phyloP scores from a whole-genome alignment of 1,140 invertebrate genomes.

The Eulimnadia texana region DNA sequence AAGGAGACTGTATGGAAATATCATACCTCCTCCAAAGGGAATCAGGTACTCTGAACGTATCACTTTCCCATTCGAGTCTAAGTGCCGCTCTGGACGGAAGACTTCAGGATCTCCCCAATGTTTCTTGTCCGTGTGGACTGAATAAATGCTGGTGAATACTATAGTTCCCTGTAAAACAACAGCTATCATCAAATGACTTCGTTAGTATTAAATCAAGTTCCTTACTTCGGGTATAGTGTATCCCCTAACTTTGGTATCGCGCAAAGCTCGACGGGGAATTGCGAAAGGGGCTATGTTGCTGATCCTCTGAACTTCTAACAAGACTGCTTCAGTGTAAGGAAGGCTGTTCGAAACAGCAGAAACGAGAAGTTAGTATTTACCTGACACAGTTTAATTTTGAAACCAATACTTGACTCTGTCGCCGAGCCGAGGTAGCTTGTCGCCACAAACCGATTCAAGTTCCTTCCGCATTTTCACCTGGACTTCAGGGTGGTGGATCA shows the following conservation, averaged over 20 bases:
- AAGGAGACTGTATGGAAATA: background rate
- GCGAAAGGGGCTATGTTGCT: background rate
- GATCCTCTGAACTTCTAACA: constrained; percentile 4
- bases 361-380: background rate
- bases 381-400: background rate
- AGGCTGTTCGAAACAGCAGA: constrained; percentile 3
- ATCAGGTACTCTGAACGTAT: constrained; percentile 1
- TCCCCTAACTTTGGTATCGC: constrained; percentile 3
- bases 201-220: too few species aligned
- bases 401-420: background rate
- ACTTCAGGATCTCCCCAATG: too few species aligned
- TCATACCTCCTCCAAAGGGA: constrained; percentile 7
- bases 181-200: too few species aligned
- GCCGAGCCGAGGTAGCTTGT: constrained; percentile 19
- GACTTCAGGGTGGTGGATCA: constrained; percentile 45
- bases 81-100: constrained; percentile 12
- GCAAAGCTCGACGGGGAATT: constrained; percentile 10
- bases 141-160: too few species aligned
- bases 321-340: constrained; percentile 11
- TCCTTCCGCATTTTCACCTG: constrained; percentile 47
- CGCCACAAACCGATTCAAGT: constrained; percentile 48
- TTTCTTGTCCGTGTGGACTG: too few species aligned
- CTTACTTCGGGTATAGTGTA: constrained; percentile 14
- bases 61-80: constrained; percentile 5
- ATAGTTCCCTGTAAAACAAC: too few species aligned